phyloP scores from a whole-genome alignment of 2,888 invertebrate species.

The Anticlea derivata region DNA sequence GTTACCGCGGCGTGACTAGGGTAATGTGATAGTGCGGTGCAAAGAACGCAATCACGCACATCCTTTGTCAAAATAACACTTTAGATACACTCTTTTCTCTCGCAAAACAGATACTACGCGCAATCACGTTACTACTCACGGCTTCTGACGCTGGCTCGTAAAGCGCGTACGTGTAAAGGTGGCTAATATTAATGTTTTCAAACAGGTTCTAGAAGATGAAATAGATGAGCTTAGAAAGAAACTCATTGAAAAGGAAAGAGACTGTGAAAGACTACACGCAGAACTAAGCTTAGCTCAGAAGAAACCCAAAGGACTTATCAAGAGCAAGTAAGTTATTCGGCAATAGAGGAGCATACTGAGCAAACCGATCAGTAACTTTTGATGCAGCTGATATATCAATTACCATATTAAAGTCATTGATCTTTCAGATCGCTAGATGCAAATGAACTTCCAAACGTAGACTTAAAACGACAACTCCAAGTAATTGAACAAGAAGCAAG shows the following conservation, averaged over 20 bases:
- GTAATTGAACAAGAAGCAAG: constrained; percentile 90
- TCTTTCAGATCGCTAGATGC: constrained; percentile 82
- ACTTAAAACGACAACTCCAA: constrained; percentile 89
- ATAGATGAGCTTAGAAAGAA: constrained; percentile 89
- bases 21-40: too few species aligned
- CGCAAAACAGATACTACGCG: too few species aligned
- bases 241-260: constrained; percentile 92
- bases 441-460: constrained; percentile 85
- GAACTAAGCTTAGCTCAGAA: constrained; percentile 87
- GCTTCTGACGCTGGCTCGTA: too few species aligned
- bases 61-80: too few species aligned
- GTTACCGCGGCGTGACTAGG: too few species aligned
- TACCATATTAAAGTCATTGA: not conserved
- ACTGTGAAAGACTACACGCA: constrained; percentile 89
- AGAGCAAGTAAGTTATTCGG: constrained; percentile 83
- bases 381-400: too few species aligned
- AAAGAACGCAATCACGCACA: too few species aligned
- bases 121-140: too few species aligned
- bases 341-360: too few species aligned
- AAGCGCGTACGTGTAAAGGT: too few species aligned
- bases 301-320: constrained; percentile 84
- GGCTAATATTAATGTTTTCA: constrained; percentile 5
- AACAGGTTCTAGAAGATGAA: constrained; percentile 88
- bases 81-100: too few species aligned
- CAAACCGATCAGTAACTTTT: too few species aligned